Base-by-base conservation (phyloP, 2,888 invertebrate species). In the Eretmocerus hayati region DNA sequence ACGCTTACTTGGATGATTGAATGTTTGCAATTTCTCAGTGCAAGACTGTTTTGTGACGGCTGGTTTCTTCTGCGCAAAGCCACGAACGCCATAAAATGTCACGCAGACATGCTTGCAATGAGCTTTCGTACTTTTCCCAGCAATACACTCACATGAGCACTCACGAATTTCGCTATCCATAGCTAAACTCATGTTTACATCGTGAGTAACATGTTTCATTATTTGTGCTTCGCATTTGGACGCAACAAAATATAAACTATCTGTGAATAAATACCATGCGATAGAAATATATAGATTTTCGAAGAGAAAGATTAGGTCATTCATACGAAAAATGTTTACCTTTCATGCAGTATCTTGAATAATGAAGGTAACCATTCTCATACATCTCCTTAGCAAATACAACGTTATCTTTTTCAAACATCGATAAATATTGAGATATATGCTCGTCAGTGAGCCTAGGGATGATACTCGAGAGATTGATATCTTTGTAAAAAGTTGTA, bases 61-160 rank as follows among this genome's bases (percentile, higher is more conserved):
- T 8, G 23, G 11, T n/a, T 42, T 42, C 4, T 42, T 42, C 2
- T 1, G 1, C 4, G 13, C 5, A 13, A 4, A 9, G 33, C 33
- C 42, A 2, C 5, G 8, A 1, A 42, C 1, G 6, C 11, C 33
- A 21, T 32, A 18, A 4, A 42, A 22, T 2, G 42, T 42, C 8
- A 32, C 32, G n/a, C 5, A 19, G 9, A 47, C 42, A 18, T 47
- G 47, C 9, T 47, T 47, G 36, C 41, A 47, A 26, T 47, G 42
- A 19, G 47, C 47, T 20, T 22, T 47, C n/a, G 26, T 35, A 11
- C 18, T 19, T 16, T 38, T 18, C 5, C 47, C 47, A 11, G 26
- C 47, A 21, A 42, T 31, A 35, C 47, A 47, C 23, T 47, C 47
- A 15, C 42, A 47, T 8, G 19, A 26, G 8, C 20, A 19, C 8